Percentiles rank a stretch among this genome's conserved stretches.
phyloP scores from a whole-genome alignment of 2,797 vertebrate species.

The Agapornis canus region DNA sequence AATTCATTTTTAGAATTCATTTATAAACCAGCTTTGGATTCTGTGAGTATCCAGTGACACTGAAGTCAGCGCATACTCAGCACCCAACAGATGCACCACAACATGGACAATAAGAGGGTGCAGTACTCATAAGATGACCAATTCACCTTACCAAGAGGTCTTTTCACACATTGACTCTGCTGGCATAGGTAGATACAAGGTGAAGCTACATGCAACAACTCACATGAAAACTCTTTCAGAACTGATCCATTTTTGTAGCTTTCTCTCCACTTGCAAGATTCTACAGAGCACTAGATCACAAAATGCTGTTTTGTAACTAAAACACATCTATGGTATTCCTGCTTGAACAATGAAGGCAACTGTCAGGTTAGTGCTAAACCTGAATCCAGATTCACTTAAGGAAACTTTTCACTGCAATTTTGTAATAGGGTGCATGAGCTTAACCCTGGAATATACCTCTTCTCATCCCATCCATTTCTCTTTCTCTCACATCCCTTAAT shows the following conservation, averaged over 20 bases:
- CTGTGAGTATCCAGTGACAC: rapidly evolving
- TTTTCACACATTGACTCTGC: background rate
- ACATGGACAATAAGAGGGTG: background rate
- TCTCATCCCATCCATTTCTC: background rate
- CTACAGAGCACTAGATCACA: background rate
- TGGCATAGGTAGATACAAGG: background rate
- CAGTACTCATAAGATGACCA: background rate
- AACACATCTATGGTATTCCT: background rate
- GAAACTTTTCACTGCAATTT: background rate
- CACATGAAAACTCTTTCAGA: background rate
- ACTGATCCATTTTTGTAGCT: background rate
- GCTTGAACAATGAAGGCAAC: background rate
- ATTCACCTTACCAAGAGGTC: background rate
- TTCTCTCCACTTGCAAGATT: background rate
- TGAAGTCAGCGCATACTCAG: background rate
- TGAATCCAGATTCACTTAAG: background rate
- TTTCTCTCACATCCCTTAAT: background rate
- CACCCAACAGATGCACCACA: background rate
- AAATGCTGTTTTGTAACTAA: background rate
- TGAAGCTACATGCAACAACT: background rate
- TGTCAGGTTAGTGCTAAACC: background rate
- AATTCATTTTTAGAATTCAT: background rate
- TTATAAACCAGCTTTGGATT: background rate
- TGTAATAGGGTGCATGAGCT: background rate
- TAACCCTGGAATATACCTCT: background rate